Base-by-base conservation (phyloP, 2,797 vertebrate genomes). In the Mustela erminea region DNA sequence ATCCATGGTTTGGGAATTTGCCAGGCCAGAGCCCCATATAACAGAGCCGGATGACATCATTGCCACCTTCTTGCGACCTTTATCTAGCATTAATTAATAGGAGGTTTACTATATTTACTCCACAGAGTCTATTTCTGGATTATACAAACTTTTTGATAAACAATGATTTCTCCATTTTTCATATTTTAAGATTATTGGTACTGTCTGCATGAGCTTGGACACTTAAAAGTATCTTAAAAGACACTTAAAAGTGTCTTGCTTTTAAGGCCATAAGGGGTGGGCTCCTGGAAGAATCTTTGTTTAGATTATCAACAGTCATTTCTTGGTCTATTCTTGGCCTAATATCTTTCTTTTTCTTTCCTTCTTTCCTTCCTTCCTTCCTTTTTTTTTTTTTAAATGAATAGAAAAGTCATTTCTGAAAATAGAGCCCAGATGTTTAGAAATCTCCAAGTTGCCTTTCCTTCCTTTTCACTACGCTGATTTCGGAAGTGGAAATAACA, bases 401-500 rank as follows among this genome's bases (percentile, higher is more conserved):
- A 95, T 97, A 96, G 96, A 97, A 97, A 98, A 97, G 90, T 94
- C 93, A 97, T 94, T 97, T 96, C 93, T 46, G 95, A 97, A 98
- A 97, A 98, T 97, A 98, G 62, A 75, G 93, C 83, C 93, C 7
- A 86, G 94, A 96, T 97, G 80, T 97, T 97, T 97, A 77, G 97
- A 97, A 97, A 83, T 80, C 38, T 93, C 86, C 80, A 60, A 90
- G 95, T 97, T 97, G 95, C 96, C 81, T 96, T 97, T 86, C 93
- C 90, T 89, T 87, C 93, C 77, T 87, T 96, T 96, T 97, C 58
- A 46, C 86, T 98, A 60, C 58, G 27, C 82, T 86, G 88, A 80
- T 93, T 91, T 94, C 74, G 70, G 54, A 87, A 90, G 86, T 94
- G 49, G 86, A 82, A 97, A 86, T 88, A 74, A 58, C 9, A 17